Percentiles rank a stretch among this genome's conserved stretches.
These are phyloP conservation scores for Turritopsis rubra DNA, from an alignment of 30 jellyfish, hydroid and myxozoan genomes.

Conservation along the genomic window DNA sequence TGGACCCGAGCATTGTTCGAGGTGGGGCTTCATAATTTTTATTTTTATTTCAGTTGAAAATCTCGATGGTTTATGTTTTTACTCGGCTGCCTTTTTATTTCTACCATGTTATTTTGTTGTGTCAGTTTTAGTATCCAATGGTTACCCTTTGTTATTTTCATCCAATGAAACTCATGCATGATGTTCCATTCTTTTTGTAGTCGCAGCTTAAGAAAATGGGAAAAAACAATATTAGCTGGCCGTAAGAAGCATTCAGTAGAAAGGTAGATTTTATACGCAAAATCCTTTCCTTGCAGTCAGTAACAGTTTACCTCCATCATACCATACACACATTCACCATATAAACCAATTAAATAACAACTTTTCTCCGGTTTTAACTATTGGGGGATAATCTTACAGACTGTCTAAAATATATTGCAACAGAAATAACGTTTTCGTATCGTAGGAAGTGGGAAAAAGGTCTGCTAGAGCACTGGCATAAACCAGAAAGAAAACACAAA, in stretches of 20 bases:
- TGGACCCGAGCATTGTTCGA: constrained; percentile 95
- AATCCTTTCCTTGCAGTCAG: not conserved
- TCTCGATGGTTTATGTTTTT: not conserved
- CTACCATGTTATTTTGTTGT: too few relatives aligned
- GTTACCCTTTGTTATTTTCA: not conserved
- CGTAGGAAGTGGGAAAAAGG: constrained; percentile 31
- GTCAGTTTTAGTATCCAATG: too few relatives aligned
- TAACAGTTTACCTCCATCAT: not conserved
- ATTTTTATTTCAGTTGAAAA: not conserved
- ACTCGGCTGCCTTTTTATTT: too few relatives aligned
- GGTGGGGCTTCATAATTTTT: constrained; percentile 17
- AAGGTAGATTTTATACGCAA: not conserved
- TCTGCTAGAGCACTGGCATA: constrained; percentile 29
- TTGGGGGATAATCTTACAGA: not conserved
- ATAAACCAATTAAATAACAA: not conserved
- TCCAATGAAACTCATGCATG: constrained; percentile 24
- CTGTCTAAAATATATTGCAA: too few relatives aligned
- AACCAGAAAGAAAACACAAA: constrained; percentile 4
- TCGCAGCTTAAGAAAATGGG: constrained; percentile 46
- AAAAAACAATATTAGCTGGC: constrained; percentile 20
- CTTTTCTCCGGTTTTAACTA: not conserved
- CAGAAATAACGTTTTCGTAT: not conserved
- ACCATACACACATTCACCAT: not conserved
- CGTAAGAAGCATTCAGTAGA: constrained; percentile 39
- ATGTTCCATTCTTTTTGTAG: constrained; percentile 6